Evolutionary conservation across 2,888 invertebrate genomes (phyloP).

Genomic region (Melanostoma mellinum): DNA sequence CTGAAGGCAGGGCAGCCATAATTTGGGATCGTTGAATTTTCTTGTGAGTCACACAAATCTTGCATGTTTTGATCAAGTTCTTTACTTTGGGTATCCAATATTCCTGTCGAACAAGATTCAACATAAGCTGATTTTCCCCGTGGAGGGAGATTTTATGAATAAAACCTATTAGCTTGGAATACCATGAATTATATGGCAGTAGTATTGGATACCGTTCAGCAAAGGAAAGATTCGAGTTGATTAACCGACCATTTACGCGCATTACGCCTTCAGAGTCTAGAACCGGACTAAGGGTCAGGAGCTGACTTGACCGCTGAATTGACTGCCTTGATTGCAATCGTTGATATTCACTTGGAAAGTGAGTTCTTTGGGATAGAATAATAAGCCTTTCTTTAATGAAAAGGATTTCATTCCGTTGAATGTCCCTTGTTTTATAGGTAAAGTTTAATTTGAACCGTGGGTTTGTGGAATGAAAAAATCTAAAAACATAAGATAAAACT

Average conservation of each 20-base stretch:
- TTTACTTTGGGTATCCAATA: slow-evolving; percentile 42
- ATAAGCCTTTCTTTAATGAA: slow-evolving; percentile 2
- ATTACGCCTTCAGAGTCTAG: slow-evolving; percentile 21
- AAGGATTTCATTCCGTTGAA: no score
- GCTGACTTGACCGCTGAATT: slow-evolving; percentile 3
- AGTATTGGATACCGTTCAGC: slow-evolving; percentile 45
- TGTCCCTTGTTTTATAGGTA: no score
- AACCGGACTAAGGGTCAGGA: slow-evolving; percentile 34
- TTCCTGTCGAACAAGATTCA: neutral
- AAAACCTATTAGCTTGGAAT: slow-evolving; percentile 22
- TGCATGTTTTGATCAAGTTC: slow-evolving; percentile 25
- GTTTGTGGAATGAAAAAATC: no score
- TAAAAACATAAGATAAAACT: no score
- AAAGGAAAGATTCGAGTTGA: slow-evolving; percentile 1
- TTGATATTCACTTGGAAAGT: neutral
- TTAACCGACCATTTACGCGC: slow-evolving; percentile 37
- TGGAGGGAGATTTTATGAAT: slow-evolving; percentile 40
- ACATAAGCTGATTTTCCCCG: slow-evolving; percentile 40
- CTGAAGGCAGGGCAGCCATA: slow-evolving; percentile 53
- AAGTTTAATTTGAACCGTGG: no score
- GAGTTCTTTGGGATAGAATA: neutral
- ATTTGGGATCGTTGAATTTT: slow-evolving; percentile 18
- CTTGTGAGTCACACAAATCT: slow-evolving; percentile 20
- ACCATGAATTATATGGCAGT: slow-evolving; percentile 20
- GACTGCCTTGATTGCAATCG: neutral